These are phyloP conservation scores for Nemotelus pantherinus DNA, from an alignment of 2,888 invertebrate species.

Conservation along the genomic window DNA sequence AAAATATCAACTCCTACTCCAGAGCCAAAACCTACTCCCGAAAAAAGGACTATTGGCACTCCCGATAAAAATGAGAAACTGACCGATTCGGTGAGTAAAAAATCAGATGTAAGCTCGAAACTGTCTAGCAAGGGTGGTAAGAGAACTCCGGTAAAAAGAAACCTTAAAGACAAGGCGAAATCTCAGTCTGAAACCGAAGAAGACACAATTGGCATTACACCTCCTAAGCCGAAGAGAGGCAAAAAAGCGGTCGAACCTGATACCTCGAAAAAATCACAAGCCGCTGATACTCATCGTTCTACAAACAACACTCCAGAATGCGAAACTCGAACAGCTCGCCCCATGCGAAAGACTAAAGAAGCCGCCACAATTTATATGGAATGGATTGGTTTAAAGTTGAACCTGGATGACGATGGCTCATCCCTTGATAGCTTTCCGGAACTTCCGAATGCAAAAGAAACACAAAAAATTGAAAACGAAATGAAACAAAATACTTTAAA, in stretches of 20 bases:
- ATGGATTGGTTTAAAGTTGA: slow-evolving; percentile 75
- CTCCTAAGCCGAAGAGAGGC: slow-evolving; percentile 59
- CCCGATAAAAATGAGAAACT: slow-evolving; percentile 28
- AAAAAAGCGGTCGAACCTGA: slow-evolving; percentile 36
- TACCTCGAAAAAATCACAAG: slow-evolving; percentile 51
- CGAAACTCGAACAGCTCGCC: slow-evolving; percentile 61
- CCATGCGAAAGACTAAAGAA: slow-evolving; percentile 78
- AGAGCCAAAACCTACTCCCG: background rate
- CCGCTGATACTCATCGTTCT: slow-evolving; percentile 55
- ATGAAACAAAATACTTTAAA: slow-evolving; percentile 59
- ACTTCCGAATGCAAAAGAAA: slow-evolving; percentile 72
- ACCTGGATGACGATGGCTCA: slow-evolving; percentile 71
- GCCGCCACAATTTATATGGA: slow-evolving; percentile 80
- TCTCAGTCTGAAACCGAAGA: slow-evolving; percentile 46
- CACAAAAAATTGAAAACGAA: slow-evolving; percentile 68
- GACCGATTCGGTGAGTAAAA: slow-evolving; percentile 44
- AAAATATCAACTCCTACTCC: background rate
- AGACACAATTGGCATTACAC: slow-evolving; percentile 53
- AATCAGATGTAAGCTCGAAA: slow-evolving; percentile 51
- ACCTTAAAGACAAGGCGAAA: slow-evolving; percentile 40
- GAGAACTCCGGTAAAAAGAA: slow-evolving; percentile 48
- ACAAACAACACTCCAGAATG: slow-evolving; percentile 52
- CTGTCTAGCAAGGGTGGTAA: slow-evolving; percentile 52
- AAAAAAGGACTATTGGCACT: background rate
- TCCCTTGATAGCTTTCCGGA: slow-evolving; percentile 76